Conservation (phyloP, 2,113 vertebrate species). For the Origma solitaria region DNA sequence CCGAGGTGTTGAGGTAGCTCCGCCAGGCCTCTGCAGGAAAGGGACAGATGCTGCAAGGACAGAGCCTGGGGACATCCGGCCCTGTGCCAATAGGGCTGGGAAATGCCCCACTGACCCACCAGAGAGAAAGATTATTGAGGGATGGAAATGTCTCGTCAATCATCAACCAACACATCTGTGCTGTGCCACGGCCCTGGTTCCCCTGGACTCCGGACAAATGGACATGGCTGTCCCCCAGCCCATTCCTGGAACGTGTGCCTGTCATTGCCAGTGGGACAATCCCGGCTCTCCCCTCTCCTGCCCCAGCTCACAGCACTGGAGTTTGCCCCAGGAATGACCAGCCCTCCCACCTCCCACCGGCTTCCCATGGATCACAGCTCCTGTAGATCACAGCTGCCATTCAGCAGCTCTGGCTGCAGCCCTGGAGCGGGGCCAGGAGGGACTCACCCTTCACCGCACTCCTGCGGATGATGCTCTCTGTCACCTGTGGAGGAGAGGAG, state of each 20-base stretch:
- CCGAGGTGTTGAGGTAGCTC: not conserved
- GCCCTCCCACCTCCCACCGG: not conserved
- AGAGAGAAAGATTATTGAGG: not conserved
- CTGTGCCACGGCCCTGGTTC: not conserved
- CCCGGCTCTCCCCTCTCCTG: not conserved
- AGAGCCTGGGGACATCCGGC: rapidly evolving
- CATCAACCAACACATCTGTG: not conserved
- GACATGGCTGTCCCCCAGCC: rapidly evolving
- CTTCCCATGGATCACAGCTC: not conserved
- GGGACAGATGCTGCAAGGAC: not conserved
- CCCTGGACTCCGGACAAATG: rapidly evolving
- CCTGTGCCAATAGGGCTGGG: not conserved
- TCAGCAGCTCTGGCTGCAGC: not conserved
- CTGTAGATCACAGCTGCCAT: not conserved
- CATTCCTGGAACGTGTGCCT: rapidly evolving
- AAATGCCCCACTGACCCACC: not conserved
- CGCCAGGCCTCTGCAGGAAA: not conserved
- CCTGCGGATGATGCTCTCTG: constrained; percentile 75
- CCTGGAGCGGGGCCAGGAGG: not conserved
- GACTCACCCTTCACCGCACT: constrained; percentile 75
- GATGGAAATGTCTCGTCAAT: not conserved
- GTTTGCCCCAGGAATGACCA: no score
- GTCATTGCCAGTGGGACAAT: not conserved
- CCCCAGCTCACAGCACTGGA: not conserved
- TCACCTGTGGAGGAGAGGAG: constrained; percentile 70